These are phyloP conservation scores for Micrastur ruficollis DNA, from an alignment of 2,797 vertebrate species.

Conservation along the genomic window DNA sequence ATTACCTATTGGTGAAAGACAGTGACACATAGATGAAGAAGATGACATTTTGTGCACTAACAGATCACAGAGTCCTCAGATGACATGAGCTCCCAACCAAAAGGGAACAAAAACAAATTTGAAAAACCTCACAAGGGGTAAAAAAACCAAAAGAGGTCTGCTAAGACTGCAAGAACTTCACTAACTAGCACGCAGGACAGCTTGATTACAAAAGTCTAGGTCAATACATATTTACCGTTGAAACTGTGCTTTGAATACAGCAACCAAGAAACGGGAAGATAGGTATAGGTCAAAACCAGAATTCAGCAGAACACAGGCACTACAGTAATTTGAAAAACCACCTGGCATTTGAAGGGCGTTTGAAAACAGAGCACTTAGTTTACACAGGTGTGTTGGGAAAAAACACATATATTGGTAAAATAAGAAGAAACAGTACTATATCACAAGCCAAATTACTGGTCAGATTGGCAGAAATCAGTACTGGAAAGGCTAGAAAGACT, in stretches of 20 bases:
- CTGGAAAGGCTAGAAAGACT: neutral
- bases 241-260: neutral
- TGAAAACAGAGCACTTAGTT: neutral
- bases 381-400: neutral
- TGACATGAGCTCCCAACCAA: neutral
- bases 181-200: neutral
- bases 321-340: neutral
- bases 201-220: neutral
- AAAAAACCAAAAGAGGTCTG: neutral
- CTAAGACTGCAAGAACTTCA: neutral
- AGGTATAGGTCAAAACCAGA: neutral
- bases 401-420: neutral
- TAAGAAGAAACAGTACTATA: neutral
- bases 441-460: neutral
- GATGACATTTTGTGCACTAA: neutral
- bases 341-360: neutral
- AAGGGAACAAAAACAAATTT: neutral
- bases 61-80: neutral
- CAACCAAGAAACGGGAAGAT: neutral
- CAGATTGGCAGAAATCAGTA: neutral
- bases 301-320: neutral
- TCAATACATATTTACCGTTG: fast-evolving
- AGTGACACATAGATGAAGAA: neutral
- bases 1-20: neutral
- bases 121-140: neutral